Evolutionary conservation across 2,113 vertebrate species (phyloP), one percentile per base, ranked within the genome.

Genomic region (Silurus glanis): DNA sequence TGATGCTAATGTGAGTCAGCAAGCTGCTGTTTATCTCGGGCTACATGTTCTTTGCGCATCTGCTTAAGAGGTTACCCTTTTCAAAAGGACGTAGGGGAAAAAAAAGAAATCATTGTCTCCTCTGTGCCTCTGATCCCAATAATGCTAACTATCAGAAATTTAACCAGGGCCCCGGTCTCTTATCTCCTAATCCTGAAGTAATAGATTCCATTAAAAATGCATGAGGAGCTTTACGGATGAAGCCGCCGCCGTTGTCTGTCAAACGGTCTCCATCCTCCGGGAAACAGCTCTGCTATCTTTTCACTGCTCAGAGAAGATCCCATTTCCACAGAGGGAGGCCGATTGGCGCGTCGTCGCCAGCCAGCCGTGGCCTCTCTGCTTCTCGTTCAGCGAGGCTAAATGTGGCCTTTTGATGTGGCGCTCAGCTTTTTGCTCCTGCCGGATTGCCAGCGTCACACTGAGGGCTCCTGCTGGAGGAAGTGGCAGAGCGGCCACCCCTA

Each of bases 181-280:
- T 94, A 95, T 94, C 92, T 87, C 91, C 93, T 95, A 94, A 95
- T 95, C 94, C 94, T 93, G 91, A 93, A 95, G 94, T 95, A 95
- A 95, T 95, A 95, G 94, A 95, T 95, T 95, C 93, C 92, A 95
- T 95, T 93, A 94, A 95, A 95, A 94, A 95, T 95, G 95, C 92
- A 95, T 95, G 92, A 93, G 91, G 88, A 90, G 86, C 87, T 91
- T 90, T 89, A 87, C 85, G 28, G 88, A 88, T 85, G 89, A 89
- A 89, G 83, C 87, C 45, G 74, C n/a, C 72, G 80, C 75, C 71
- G 87, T 83, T 88, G 88, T 89, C 83, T 88, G 80, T 89, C 90
- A 85, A 81, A 87, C 66, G 74, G 81, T 71, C 82, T 88, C 83
- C 87, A 79, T 78, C 64, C 79, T 81, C 47, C 76, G 74, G 86